Evolutionary conservation across 2,797 vertebrate species (phyloP), one percentile per base, ranked within the genome.

Genomic region (Brotula barbata): DNA sequence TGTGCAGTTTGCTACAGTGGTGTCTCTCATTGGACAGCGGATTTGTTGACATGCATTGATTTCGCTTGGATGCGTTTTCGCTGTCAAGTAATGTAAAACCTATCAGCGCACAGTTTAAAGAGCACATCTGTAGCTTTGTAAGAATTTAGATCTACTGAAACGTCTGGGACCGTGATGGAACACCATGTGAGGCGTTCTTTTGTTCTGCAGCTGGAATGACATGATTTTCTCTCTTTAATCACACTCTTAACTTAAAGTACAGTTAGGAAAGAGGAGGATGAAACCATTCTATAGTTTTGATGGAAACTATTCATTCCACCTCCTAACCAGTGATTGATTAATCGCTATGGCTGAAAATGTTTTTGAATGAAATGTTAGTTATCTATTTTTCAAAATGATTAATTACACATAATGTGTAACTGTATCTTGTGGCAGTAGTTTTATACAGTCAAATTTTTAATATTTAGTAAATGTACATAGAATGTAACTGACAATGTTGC

Each of bases 1-100:
- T 87, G 85, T 87, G 85, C n/a, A 53, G 74, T 84, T 79, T 78
- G 70, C 75, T 83, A 22, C 71, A 59, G 70, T 61, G 12, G 62
- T 73, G 72, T 69, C 67, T 37, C 6, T 64, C 13, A 40, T 66
- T 58, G 65, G 63, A 69, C 61, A 63, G 60, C 78, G 56, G 69
- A 83, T 81, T 81, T 80, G 64, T 71, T 49, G 67, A 52, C 53
- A 50, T 70, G 58, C 59, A 59, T 71, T 65, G 57, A 72, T 78
- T 77, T 62, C 54, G 51, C 62, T 75, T 78, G 59, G 28, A 61
- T 77, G 45, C n/a, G 33, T 63, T 45, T 58, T 50, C 6, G 3
- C 58, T 50, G 8, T 20, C 16, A 51, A 37, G 51, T 62, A 37
- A 66, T 60, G 56, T 23, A 28, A 47, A 61, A 54, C 20, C 36